Conservation (phyloP, 2,113 vertebrate species). For the Canis aureus region DNA sequence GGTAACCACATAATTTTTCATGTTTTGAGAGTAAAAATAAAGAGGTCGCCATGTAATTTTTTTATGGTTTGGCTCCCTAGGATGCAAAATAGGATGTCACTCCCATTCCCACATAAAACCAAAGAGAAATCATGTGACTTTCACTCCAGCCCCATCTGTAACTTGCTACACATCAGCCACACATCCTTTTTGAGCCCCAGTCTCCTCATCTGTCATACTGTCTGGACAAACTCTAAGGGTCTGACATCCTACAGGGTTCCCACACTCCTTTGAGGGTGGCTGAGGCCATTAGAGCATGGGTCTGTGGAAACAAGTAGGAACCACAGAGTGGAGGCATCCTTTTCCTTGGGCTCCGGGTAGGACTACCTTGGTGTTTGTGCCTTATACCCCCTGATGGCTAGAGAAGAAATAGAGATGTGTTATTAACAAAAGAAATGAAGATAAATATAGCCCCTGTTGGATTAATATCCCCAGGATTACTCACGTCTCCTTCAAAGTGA, state of each 20-base stretch:
- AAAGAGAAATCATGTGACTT: not conserved
- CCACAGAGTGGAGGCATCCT: not conserved
- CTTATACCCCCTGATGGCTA: not conserved
- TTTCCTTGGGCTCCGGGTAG: not conserved
- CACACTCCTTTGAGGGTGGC: not conserved
- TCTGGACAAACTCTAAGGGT: not conserved
- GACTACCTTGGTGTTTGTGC: not conserved
- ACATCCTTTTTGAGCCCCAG: not conserved
- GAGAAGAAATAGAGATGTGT: slow-evolving; percentile 68
- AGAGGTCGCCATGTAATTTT: no score
- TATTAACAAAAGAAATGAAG: slow-evolving; percentile 74
- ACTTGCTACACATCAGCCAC: not conserved
- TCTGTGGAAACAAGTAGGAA: not conserved
- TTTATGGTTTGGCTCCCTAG: not conserved
- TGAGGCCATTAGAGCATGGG: not conserved
- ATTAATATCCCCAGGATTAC: slow-evolving; percentile 90
- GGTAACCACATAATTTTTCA: not conserved
- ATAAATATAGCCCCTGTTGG: slow-evolving; percentile 89
- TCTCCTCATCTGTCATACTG: not conserved
- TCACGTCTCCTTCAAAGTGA: slow-evolving; percentile 88
- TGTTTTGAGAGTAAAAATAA: not conserved
- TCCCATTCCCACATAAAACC: not conserved
- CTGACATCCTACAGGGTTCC: not conserved
- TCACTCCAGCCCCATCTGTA: not conserved
- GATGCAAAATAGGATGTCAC: not conserved